Evolutionary conservation across 2,888 invertebrate species (phyloP).

Genomic region (Dione juno): DNA sequence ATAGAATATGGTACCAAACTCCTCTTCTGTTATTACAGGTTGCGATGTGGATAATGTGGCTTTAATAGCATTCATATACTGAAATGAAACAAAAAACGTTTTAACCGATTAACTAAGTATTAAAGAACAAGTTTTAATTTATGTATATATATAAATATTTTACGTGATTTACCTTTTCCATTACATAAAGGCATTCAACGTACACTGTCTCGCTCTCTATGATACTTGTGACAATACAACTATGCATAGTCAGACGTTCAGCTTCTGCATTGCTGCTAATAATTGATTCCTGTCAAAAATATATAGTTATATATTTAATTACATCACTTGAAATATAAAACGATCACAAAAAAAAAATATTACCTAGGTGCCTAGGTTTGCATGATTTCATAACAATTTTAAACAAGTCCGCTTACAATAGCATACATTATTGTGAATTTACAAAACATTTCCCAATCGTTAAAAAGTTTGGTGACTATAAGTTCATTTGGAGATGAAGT

Average conservation of each 20-base stretch:
- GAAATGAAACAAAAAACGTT: background rate
- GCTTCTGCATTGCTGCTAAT: conserved; percentile 85
- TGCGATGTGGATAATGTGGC: conserved; percentile 94
- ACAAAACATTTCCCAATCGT: conserved; percentile 3
- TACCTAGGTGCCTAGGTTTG: background rate
- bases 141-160: background rate
- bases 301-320: conserved; percentile 6
- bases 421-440: conserved; percentile 21
- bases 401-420: conserved; percentile 11
- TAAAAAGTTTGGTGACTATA: background rate
- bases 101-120: background rate
- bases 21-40: conserved; percentile 94
- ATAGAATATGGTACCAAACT: conserved; percentile 95
- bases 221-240: conserved; percentile 94
- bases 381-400: conserved; percentile 32
- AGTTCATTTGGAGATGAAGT: background rate
- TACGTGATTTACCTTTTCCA: conserved; percentile 88
- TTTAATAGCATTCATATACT: conserved; percentile 96
- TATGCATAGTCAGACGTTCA: conserved; percentile 93
- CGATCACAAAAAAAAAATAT: background rate
- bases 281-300: conserved; percentile 63
- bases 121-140: background rate
- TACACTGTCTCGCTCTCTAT: conserved; percentile 96
- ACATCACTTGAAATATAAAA: background rate
- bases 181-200: conserved; percentile 94